These are phyloP conservation scores for Papilio demoleus DNA, from an alignment of 2,888 invertebrate species.

Conservation along the genomic window DNA sequence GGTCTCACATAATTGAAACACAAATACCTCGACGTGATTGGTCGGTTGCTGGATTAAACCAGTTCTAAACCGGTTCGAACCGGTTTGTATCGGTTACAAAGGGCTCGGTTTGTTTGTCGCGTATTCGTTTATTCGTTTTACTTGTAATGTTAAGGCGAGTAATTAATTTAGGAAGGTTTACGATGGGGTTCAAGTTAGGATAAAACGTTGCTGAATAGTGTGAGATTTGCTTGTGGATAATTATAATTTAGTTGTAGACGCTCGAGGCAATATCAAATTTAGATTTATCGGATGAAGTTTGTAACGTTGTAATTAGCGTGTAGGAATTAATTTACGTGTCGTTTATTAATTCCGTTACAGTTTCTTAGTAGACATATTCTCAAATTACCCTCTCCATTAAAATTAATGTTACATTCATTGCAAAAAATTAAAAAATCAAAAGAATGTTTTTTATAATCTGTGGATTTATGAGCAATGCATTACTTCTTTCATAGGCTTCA, in stretches of 20 bases:
- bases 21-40: slow-evolving; percentile 76
- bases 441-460: too few species aligned
- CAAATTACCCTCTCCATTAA: not conserved
- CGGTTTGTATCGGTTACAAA: slow-evolving; percentile 58
- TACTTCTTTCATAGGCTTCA: too few species aligned
- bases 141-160: slow-evolving; percentile 16
- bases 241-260: slow-evolving; percentile 26
- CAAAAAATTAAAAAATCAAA: too few species aligned
- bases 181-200: slow-evolving; percentile 22
- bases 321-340: slow-evolving; percentile 5
- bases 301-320: slow-evolving; percentile 5
- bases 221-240: slow-evolving; percentile 21
- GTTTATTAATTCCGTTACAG: not conserved
- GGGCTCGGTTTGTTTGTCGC: slow-evolving; percentile 59
- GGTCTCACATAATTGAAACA: slow-evolving; percentile 74
- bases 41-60: slow-evolving; percentile 66
- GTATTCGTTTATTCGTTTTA: slow-evolving; percentile 37
- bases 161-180: slow-evolving; percentile 34
- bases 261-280: slow-evolving; percentile 18
- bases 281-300: slow-evolving; percentile 23
- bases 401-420: too few species aligned
- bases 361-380: not conserved
- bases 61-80: slow-evolving; percentile 55
- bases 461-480: too few species aligned
- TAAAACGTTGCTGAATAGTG: slow-evolving; percentile 16